phyloP scores from a whole-genome alignment of 2,797 vertebrate species.

The Channallabes apus region DNA sequence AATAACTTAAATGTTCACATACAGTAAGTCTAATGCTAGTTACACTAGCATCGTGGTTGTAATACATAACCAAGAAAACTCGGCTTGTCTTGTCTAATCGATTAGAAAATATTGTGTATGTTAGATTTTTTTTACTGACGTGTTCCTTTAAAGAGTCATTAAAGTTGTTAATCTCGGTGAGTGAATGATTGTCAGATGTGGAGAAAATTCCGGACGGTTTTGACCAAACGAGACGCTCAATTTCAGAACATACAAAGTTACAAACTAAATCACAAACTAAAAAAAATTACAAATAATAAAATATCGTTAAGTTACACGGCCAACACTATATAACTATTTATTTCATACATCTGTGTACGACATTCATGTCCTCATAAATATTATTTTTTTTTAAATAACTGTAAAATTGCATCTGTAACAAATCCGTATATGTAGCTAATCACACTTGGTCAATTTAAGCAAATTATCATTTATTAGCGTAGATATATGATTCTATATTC shows the following conservation, averaged over 20 bases:
- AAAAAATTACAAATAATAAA: slow-evolving; percentile 69
- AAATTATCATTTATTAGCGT: slow-evolving; percentile 16
- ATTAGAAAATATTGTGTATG: neutral
- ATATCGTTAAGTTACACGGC: slow-evolving; percentile 53
- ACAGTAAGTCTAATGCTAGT: neutral
- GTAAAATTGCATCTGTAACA: neutral
- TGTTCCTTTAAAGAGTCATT: neutral
- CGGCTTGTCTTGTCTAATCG: neutral
- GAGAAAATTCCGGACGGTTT: slow-evolving; percentile 31
- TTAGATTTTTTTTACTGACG: neutral
- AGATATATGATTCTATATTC: neutral
- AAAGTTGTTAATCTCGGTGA: neutral
- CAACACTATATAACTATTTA: slow-evolving; percentile 19
- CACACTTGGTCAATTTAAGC: neutral
- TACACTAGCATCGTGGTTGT: neutral
- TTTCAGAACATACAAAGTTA: slow-evolving; percentile 46
- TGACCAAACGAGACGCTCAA: slow-evolving; percentile 16
- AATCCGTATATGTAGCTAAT: neutral
- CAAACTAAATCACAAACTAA: slow-evolving; percentile 65
- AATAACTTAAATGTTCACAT: neutral
- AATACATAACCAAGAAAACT: neutral
- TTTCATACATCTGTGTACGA: slow-evolving; percentile 3
- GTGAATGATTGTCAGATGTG: slow-evolving; percentile 64
- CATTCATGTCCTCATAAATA: slow-evolving; percentile 1
- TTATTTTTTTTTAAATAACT: neutral